Evolutionary conservation across 2,888 invertebrate genomes (phyloP).

Genomic region (Lasioglossum oenotherae): DNA sequence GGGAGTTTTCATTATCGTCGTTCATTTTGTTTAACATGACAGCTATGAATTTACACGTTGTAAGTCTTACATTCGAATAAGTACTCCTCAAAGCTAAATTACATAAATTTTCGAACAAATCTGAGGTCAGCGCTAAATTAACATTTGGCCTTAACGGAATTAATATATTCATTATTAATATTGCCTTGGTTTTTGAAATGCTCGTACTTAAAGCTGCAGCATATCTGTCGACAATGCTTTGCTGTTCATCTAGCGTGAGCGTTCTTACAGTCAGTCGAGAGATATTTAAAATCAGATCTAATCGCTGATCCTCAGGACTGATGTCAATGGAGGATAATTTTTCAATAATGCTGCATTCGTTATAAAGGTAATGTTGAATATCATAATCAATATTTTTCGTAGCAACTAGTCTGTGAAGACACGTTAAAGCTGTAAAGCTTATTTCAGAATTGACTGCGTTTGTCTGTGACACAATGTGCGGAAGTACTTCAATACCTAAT

Average conservation of each 20-base stretch:
- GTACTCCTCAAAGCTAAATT: constrained; percentile 83
- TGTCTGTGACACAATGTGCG: constrained; percentile 72
- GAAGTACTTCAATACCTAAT: constrained; percentile 73
- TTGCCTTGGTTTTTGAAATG: constrained; percentile 80
- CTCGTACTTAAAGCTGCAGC: constrained; percentile 79
- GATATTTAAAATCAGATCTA: constrained; percentile 83
- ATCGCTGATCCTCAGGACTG: constrained; percentile 69
- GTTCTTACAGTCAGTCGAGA: constrained; percentile 84
- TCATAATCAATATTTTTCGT: constrained; percentile 70
- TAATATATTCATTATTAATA: constrained; percentile 86
- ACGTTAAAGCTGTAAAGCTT: constrained; percentile 70
- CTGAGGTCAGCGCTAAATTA: constrained; percentile 79
- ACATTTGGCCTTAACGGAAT: constrained; percentile 84
- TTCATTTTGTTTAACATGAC: constrained; percentile 87
- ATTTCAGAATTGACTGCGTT: constrained; percentile 61
- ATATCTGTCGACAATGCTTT: constrained; percentile 83
- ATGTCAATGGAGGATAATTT: constrained; percentile 80
- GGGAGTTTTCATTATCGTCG: constrained; percentile 64
- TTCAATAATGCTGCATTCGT: constrained; percentile 83
- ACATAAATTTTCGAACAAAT: constrained; percentile 83
- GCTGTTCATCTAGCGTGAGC: constrained; percentile 84
- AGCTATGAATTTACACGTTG: constrained; percentile 85
- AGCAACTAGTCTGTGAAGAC: constrained; percentile 77
- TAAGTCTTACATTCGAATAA: constrained; percentile 81
- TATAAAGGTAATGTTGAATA: constrained; percentile 83